phyloP scores from a whole-genome alignment of 2,888 invertebrate genomes.

The Phanerotoma sp. region DNA sequence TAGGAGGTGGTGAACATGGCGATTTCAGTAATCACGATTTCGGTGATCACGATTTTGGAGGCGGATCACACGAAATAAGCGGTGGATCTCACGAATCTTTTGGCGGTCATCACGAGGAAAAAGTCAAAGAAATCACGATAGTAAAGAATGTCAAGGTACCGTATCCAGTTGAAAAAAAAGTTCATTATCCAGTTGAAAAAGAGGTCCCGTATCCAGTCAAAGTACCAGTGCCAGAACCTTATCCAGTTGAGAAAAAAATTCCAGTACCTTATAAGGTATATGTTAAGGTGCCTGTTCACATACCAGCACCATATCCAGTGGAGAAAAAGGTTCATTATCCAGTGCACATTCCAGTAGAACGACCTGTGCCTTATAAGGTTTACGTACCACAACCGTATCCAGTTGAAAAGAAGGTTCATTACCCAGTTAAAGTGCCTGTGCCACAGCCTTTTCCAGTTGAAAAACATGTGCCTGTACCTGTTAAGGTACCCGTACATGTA shows the following conservation, averaged over 20 bases:
- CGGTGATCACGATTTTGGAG: conserved; percentile 24
- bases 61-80: neutral
- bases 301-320: conserved; percentile 55
- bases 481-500: conserved; percentile 72
- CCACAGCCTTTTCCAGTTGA: conserved; percentile 58
- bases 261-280: conserved; percentile 51
- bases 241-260: conserved; percentile 60
- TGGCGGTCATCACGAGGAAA: conserved; percentile 42
- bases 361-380: conserved; percentile 55
- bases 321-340: conserved; percentile 56
- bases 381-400: conserved; percentile 55
- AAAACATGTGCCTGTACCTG: conserved; percentile 68
- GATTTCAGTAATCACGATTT: too few relatives aligned
- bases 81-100: conserved; percentile 25
- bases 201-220: conserved; percentile 63
- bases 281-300: conserved; percentile 58
- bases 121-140: conserved; percentile 52
- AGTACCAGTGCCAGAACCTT: conserved; percentile 60
- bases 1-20: too few relatives aligned
- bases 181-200: conserved; percentile 69
- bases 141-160: conserved; percentile 60
- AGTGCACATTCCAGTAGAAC: conserved; percentile 53
- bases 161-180: conserved; percentile 68
- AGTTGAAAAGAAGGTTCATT: conserved; percentile 53
- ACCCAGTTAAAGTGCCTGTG: conserved; percentile 51